Conservation (phyloP, 1,140 invertebrate species). For the Doryteuthis pealeii region DNA sequence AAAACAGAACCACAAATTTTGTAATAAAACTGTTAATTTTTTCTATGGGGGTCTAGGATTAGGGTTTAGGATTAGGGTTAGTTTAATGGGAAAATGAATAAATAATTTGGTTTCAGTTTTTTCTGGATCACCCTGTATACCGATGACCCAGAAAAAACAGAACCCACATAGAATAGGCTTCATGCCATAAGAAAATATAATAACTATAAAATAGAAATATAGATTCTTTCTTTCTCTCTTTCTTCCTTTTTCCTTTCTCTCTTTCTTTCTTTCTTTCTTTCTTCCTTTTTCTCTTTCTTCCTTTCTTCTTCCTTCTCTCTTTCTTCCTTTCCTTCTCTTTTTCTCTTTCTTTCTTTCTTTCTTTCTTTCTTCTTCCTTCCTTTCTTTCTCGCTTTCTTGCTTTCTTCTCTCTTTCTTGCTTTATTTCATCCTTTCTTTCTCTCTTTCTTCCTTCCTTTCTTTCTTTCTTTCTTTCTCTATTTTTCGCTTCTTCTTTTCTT, state of each 20-base stretch:
- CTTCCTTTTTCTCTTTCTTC: not conserved
- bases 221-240: too few relatives aligned
- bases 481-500: not conserved
- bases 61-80: too few relatives aligned
- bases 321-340: not conserved
- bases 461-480: not conserved
- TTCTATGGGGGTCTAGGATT: too few relatives aligned
- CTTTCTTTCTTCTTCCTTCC: not conserved
- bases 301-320: not conserved
- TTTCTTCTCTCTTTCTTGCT: not conserved
- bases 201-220: not conserved
- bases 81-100: too few relatives aligned
- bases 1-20: too few relatives aligned
- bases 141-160: too few relatives aligned
- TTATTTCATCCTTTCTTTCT: not conserved
- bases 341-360: not conserved
- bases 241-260: not conserved
- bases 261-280: not conserved
- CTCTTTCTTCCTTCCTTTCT: not conserved
- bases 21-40: too few relatives aligned
- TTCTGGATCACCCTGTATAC: too few relatives aligned
- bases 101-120: too few relatives aligned
- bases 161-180: not conserved
- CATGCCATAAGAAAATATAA: not conserved
- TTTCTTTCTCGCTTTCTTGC: not conserved